Conservation (phyloP, 2,888 invertebrate genomes). For the Teinopalpus imperialis region DNA sequence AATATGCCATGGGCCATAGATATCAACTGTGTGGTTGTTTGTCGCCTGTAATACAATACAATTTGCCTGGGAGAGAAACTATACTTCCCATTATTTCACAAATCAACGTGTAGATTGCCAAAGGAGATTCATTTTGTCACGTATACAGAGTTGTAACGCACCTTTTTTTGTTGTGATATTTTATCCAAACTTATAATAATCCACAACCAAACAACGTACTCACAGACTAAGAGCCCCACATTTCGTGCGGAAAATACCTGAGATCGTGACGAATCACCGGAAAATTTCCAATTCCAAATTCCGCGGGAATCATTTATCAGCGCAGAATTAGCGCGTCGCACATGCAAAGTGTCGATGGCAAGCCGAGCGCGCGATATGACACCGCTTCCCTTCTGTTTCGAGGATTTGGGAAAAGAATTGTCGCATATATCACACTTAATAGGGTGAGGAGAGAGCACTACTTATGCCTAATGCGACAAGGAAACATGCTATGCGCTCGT, state of each 20-base stretch:
- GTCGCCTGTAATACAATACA: too few relatives aligned
- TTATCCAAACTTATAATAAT: neutral
- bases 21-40: too few relatives aligned
- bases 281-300: conserved; percentile 54
- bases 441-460: conserved; percentile 80
- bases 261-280: conserved; percentile 45
- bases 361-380: conserved; percentile 67
- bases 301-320: conserved; percentile 69
- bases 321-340: conserved; percentile 66
- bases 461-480: conserved; percentile 81
- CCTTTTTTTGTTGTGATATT: too few relatives aligned
- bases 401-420: conserved; percentile 78
- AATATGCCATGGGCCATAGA: too few relatives aligned
- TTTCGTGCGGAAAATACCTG: conserved; percentile 26
- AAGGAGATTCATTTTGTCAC: too few relatives aligned
- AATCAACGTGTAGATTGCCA: too few relatives aligned
- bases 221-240: conserved; percentile 14
- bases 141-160: too few relatives aligned
- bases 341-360: conserved; percentile 57
- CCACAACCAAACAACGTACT: neutral
- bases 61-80: too few relatives aligned
- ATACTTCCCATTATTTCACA: too few relatives aligned
- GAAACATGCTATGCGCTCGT: conserved; percentile 72
- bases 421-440: conserved; percentile 80
- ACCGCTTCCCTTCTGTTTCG: conserved; percentile 67